Evolutionary conservation across 2,888 invertebrate species (phyloP), one percentile per base, ranked within the genome.

Genomic region (Hecatera dysodea): DNA sequence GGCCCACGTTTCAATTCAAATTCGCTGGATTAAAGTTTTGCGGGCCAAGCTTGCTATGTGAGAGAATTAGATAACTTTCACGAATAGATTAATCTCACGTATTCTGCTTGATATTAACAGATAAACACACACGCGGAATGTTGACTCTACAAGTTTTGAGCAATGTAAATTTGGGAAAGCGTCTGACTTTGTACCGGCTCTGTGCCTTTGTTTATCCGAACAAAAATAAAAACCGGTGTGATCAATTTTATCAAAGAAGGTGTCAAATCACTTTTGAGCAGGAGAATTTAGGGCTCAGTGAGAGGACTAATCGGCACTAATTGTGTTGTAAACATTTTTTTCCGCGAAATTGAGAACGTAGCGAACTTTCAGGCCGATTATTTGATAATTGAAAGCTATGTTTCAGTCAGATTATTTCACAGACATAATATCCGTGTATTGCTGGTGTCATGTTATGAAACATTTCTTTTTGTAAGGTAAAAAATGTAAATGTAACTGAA

Each of bases 1-100:
- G 52, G 71, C 24, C 61, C 65, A 57, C 56, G 80, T 72, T 82
- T 64, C 67, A 78, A 68, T 67, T 68, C 67, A 72, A 79, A 78
- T 56, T 75, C 17, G 66, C 50, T 46, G 61, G 70, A 83, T 69
- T 59, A 73, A 67, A 82, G 69, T 80, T 80, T 59, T 59, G 53
- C 44, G 55, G 50, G 33, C 29, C 44, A 22, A 55, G 62, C 53
- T 53, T 42, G 46, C 67, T 46, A 33, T 77, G 24, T 78, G 56
- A 53, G 61, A 39, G 67, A 57, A 61, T 71, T 71, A 61, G 55
- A 66, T 48, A 71, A 78, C 48, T 81, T 78, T 56, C 15, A 53
- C 67, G 60, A 82, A 82, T 71, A 71, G 52, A 72, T 71, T 78
- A 81, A 62, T 78, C 39, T 50, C 52, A 74, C 44, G 53, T 57